These are phyloP conservation scores for Lepilemur septentrionalis DNA, from an alignment of 2,797 vertebrate genomes.

Conservation along the genomic window DNA sequence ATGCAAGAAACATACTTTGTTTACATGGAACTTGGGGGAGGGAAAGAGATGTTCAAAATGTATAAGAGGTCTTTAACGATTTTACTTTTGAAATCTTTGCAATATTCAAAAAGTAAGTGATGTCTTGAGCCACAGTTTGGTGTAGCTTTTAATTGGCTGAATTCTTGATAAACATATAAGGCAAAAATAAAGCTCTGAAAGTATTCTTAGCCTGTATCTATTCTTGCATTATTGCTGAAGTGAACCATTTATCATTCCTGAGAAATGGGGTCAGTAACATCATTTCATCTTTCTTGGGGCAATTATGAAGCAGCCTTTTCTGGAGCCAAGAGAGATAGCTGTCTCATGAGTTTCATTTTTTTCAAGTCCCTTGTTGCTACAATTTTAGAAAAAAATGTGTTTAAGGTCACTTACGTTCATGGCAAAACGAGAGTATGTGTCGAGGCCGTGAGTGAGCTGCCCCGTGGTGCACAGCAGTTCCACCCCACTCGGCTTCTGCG, in stretches of 20 bases:
- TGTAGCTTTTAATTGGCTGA: not conserved
- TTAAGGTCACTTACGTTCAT: slow-evolving; percentile 63
- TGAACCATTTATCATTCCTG: slow-evolving; percentile 47
- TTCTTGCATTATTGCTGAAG: slow-evolving; percentile 46
- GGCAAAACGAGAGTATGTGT: slow-evolving; percentile 62
- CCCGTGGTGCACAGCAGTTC: not conserved
- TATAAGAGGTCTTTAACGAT: not conserved
- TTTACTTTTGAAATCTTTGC: slow-evolving; percentile 15
- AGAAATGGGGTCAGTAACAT: slow-evolving; percentile 63
- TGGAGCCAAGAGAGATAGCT: slow-evolving; percentile 67
- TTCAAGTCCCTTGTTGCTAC: slow-evolving; percentile 62
- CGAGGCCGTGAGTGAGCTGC: not conserved
- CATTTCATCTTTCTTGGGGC: slow-evolving; percentile 48
- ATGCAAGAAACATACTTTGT: slow-evolving; percentile 41
- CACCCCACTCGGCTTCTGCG: not conserved
- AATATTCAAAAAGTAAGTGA: not conserved
- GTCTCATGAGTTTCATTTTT: slow-evolving; percentile 67
- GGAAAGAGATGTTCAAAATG: not conserved
- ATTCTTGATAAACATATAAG: slow-evolving; percentile 63
- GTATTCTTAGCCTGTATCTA: slow-evolving; percentile 16
- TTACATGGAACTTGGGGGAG: not conserved
- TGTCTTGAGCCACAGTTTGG: not conserved
- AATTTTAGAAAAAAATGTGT: slow-evolving; percentile 62
- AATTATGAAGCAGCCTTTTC: slow-evolving; percentile 53
- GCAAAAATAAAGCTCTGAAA: slow-evolving; percentile 39